Conservation (phyloP, 2,113 vertebrate genomes). For the Emydura subglobosa region DNA sequence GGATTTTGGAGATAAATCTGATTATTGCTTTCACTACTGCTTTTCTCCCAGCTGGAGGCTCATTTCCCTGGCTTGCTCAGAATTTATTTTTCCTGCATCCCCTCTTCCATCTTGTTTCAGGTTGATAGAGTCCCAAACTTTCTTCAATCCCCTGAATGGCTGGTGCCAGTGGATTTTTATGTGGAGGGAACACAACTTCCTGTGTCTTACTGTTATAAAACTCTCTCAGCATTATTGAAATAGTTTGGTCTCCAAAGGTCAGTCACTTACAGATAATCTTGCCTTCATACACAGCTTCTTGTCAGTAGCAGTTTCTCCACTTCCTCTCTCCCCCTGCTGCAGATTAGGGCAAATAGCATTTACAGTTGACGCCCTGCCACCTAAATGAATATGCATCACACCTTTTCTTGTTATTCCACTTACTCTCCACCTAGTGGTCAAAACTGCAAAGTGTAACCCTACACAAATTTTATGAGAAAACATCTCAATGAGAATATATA, state of each 20-base stretch:
- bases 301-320: background rate
- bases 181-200: background rate
- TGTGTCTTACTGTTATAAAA: rapidly evolving
- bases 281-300: background rate
- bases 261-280: background rate
- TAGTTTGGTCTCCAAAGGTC: background rate
- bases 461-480: background rate
- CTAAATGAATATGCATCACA: background rate
- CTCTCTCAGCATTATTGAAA: background rate
- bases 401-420: background rate
- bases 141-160: background rate
- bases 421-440: background rate
- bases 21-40: background rate
- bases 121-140: no score
- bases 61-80: background rate
- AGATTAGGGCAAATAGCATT: background rate
- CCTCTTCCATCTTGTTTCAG: no score
- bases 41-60: background rate
- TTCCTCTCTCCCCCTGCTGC: background rate
- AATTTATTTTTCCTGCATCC: background rate
- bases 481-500: no score
- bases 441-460: background rate
- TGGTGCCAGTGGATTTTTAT: no score
- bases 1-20: background rate
- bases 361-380: background rate